Evolutionary conservation across 2,797 vertebrate genomes (phyloP), one percentile per base, ranked within the genome.

Genomic region (Myripristis murdjan): DNA sequence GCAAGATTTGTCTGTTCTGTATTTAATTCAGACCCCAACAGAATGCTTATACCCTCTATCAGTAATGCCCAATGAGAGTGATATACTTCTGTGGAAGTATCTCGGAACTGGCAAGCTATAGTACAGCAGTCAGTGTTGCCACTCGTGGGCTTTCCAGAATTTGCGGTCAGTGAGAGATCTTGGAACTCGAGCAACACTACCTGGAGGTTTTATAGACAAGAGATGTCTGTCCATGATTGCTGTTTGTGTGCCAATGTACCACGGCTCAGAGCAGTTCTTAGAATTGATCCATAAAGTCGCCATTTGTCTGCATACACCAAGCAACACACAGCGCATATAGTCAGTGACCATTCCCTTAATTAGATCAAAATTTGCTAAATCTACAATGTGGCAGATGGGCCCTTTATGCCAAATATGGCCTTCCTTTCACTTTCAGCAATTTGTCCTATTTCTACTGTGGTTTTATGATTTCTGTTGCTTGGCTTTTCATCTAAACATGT

Each of bases 31-130:
- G 62, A 62, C 15, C 58, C 53, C 37, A 73, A 67, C 60, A 81
- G 33, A 81, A 64, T 77, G 35, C 64, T 77, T 12, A 73, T 43
- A 16, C 44, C 70, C 46, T 70, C 55, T 16, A 70, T 57, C 51
- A 77, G 60, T 73, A 70, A 56, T 39, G 58, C 69, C 83, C 83
- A 74, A 44, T 85, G 83, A 52, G 48, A 66, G 22, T 61, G 64
- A 79, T 70, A 73, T 73, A 75, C 39, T 62, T 79, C 15, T 77
- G 63, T 62, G 83, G 63, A 54, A 77, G 70, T 60, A 70, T 57
- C 79, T 79, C 52, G 80, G 65, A 57, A 77, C 65, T 70, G 83
- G 62, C 65, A 85, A 73, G n/a, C n/a, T n/a, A n/a, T n/a, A n/a
- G n/a, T n/a, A 75, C 37, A 75, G 65, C 59, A 78, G 64, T 64